These are phyloP conservation scores for Schizotus pectinicornis DNA, from an alignment of 2,888 invertebrate species.

Conservation along the genomic window DNA sequence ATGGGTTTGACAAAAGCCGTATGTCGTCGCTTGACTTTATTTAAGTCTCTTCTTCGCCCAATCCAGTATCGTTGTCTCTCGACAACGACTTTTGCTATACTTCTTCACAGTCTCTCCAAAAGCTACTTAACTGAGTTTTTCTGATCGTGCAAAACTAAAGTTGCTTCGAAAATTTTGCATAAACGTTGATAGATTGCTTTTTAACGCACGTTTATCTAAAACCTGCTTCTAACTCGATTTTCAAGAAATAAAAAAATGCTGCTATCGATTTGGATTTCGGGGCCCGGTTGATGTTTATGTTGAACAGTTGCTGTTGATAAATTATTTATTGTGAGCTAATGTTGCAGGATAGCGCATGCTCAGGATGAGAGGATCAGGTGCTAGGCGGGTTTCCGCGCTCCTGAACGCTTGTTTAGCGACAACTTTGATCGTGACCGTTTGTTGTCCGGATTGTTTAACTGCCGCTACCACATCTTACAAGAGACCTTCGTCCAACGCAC, in stretches of 20 bases:
- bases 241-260: not conserved
- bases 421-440: slow-evolving; percentile 22
- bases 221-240: too few relatives aligned
- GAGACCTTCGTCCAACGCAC: slow-evolving; percentile 24
- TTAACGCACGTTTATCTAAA: too few relatives aligned
- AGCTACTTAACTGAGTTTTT: too few relatives aligned
- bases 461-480: slow-evolving; percentile 22
- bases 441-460: slow-evolving; percentile 25
- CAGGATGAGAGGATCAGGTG: slow-evolving; percentile 31
- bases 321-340: slow-evolving; percentile 1
- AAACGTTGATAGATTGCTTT: too few relatives aligned
- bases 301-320: not conserved
- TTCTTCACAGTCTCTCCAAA: too few relatives aligned
- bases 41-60: too few relatives aligned
- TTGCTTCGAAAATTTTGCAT: too few relatives aligned
- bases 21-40: too few relatives aligned
- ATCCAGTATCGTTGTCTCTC: too few relatives aligned
- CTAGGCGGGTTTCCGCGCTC: slow-evolving; percentile 25
- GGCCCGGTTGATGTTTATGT: not conserved
- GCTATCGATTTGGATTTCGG: not conserved
- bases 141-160: too few relatives aligned
- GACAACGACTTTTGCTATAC: too few relatives aligned
- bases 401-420: slow-evolving; percentile 29
- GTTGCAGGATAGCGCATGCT: slow-evolving; percentile 34
- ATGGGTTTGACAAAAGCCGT: too few relatives aligned